Evolutionary conservation across 2,888 invertebrate genomes (phyloP).

Genomic region (Agonopterix alstromeriana): DNA sequence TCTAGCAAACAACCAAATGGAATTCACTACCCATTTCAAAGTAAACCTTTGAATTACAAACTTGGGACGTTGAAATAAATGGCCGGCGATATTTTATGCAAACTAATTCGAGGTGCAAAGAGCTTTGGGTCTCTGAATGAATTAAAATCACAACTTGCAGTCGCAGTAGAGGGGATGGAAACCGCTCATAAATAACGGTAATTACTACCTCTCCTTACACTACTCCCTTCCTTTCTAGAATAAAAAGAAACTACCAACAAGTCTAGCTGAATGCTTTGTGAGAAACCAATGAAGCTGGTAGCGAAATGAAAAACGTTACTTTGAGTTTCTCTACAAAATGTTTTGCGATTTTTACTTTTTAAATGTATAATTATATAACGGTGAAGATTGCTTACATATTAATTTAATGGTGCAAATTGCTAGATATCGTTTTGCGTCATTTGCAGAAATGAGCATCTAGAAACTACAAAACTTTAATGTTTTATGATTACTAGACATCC

Average conservation of each 20-base stretch:
- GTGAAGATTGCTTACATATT: no score
- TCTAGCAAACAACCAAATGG: background rate
- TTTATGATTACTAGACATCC: no score
- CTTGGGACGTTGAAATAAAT: slow-evolving; percentile 50
- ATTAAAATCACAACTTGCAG: slow-evolving; percentile 72
- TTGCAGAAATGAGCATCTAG: no score
- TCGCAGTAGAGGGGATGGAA: slow-evolving; percentile 48
- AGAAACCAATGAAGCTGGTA: no score
- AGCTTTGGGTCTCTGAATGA: slow-evolving; percentile 57
- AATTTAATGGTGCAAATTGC: no score
- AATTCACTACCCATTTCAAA: slow-evolving; percentile 14
- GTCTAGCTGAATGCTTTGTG: no score
- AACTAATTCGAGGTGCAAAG: slow-evolving; percentile 70
- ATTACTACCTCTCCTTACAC: slow-evolving; percentile 42
- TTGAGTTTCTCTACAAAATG: no score
- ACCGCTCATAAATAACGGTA: slow-evolving; percentile 71
- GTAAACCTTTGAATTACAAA: slow-evolving; percentile 43
- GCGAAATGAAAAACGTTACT: no score
- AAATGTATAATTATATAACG: no score
- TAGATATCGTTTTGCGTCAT: no score
- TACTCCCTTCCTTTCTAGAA: slow-evolving; percentile 37
- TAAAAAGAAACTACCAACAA: slow-evolving; percentile 22
- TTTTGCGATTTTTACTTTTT: no score
- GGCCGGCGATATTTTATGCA: slow-evolving; percentile 63
- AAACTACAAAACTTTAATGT: no score